A percentile compares a stretch with the other conserved stretches of the same genome.
Evolutionary conservation across 37 sponge, comb jelly and placozoan genomes (phyloP).

Genomic region (Oopsacas minuta): DNA sequence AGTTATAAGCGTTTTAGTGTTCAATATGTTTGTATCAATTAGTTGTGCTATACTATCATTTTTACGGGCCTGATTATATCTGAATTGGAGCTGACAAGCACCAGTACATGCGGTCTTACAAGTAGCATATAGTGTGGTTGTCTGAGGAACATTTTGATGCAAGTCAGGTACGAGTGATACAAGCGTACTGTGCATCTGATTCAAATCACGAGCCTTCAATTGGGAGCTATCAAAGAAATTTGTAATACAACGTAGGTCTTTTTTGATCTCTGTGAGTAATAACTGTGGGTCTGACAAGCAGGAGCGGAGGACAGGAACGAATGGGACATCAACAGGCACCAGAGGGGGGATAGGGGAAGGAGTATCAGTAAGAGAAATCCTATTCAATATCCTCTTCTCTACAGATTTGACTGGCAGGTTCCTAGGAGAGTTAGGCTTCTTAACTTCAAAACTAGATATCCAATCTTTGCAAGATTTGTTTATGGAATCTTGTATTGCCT

Average conservation of each 20-base stretch:
- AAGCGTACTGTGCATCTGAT: background rate
- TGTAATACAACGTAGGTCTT: background rate
- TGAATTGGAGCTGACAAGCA: background rate
- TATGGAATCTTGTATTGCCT: background rate
- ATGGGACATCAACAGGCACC: background rate
- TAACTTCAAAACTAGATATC: background rate
- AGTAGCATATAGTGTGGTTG: background rate
- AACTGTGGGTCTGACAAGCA: background rate
- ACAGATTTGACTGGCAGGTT: background rate
- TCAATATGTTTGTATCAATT: background rate
- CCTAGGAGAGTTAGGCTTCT: constrained; percentile 11
- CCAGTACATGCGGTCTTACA: background rate
- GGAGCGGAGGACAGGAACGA: background rate
- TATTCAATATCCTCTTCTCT: background rate
- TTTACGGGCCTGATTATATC: background rate
- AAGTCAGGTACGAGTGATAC: background rate
- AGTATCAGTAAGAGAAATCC: background rate
- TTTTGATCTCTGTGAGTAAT: background rate
- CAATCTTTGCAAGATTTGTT: background rate
- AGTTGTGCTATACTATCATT: background rate
- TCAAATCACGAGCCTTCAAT: background rate
- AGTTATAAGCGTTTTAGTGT: background rate
- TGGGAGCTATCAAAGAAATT: background rate
- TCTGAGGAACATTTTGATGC: background rate
- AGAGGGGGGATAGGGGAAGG: background rate